A percentile compares a stretch with the other conserved stretches of the same genome.
These are phyloP conservation scores for Zophobas morio DNA, from an alignment of 1,140 invertebrate genomes.

Conservation along the genomic window DNA sequence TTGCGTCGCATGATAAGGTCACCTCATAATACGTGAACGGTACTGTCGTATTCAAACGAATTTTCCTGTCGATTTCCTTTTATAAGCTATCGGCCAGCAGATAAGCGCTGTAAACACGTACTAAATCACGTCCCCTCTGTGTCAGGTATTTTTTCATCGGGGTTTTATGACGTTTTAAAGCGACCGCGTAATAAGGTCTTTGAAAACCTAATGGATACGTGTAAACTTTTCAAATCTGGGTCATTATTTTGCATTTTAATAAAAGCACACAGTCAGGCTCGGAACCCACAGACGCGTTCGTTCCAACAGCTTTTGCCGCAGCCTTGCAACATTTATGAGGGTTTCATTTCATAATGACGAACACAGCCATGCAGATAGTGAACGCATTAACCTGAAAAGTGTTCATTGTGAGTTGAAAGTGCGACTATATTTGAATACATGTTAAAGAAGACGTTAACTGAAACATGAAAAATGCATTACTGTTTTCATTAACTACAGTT, in stretches of 20 bases:
- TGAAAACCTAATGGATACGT: slow-evolving; percentile 38
- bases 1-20: neutral
- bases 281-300: slow-evolving; percentile 4
- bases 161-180: slow-evolving; percentile 47
- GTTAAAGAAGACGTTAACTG: no score
- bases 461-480: no score
- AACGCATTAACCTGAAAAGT: no score
- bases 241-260: slow-evolving; percentile 42
- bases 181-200: slow-evolving; percentile 47
- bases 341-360: slow-evolving; percentile 22
- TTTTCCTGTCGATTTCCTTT: slow-evolving; percentile 35
- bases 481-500: no score
- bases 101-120: slow-evolving; percentile 32
- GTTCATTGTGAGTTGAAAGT: no score
- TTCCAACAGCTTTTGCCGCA: slow-evolving; percentile 32
- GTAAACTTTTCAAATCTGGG: slow-evolving; percentile 37
- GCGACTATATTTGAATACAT: no score
- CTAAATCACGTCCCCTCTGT: slow-evolving; percentile 22
- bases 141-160: slow-evolving; percentile 50
- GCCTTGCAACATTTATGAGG: slow-evolving; percentile 32
- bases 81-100: slow-evolving; percentile 7
- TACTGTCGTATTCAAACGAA: neutral
- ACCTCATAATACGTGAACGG: neutral
- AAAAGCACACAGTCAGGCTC: slow-evolving; percentile 7
- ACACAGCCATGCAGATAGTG: neutral